A percentile compares a stretch with the other conserved stretches of the same genome.
Conservation (phyloP, 1,140 invertebrate genomes). For the Agrypnia vestita region DNA sequence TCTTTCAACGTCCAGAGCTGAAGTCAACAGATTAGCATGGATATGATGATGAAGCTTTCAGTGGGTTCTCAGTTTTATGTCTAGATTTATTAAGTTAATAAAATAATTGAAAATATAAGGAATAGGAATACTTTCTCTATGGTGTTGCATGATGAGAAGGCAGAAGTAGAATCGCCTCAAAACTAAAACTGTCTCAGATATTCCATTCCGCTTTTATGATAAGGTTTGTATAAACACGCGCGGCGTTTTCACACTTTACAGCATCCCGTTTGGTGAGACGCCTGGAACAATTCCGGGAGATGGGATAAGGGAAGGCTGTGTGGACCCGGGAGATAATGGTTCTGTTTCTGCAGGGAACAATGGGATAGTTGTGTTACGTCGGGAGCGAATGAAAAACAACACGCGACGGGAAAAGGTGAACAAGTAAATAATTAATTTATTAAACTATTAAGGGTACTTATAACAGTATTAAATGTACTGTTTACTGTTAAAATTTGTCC, state of each 20-base stretch:
- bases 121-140: neutral
- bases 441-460: too few relatives aligned
- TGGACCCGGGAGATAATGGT: conserved; percentile 52
- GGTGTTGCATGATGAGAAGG: neutral
- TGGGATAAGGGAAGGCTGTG: conserved; percentile 39
- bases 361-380: conserved; percentile 13
- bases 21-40: too few relatives aligned
- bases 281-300: conserved; percentile 55
- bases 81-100: too few relatives aligned
- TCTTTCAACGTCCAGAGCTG: too few relatives aligned
- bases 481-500: too few relatives aligned
- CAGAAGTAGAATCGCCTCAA: neutral
- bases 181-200: conserved; percentile 54
- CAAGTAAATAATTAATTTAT: too few relatives aligned
- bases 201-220: conserved; percentile 59
- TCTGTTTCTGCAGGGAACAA: conserved; percentile 57
- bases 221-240: conserved; percentile 57
- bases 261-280: conserved; percentile 44
- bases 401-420: too few relatives aligned
- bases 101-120: too few relatives aligned
- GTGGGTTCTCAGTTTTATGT: too few relatives aligned
- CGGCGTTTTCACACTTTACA: conserved; percentile 54
- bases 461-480: too few relatives aligned
- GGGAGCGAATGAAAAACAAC: neutral
- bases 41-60: too few relatives aligned